Evolutionary conservation across 2,888 invertebrate genomes (phyloP).

Genomic region (Diaperis boleti): DNA sequence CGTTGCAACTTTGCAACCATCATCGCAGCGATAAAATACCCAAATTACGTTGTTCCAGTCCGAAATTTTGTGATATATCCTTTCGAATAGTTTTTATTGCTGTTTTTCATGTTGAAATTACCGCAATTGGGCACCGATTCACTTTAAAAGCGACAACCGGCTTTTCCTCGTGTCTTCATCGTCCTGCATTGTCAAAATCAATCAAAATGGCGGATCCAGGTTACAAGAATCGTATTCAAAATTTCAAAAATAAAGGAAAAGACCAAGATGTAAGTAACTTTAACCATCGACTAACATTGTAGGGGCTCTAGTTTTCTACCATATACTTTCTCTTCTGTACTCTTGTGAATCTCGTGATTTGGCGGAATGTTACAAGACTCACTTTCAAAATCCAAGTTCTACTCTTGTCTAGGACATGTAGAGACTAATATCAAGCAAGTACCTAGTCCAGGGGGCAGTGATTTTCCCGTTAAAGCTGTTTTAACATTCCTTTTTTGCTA

Average conservation of each 20-base stretch:
- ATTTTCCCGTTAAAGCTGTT: too few species aligned
- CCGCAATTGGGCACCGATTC: background rate
- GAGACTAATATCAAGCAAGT: too few species aligned
- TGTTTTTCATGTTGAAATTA: slow-evolving; percentile 24
- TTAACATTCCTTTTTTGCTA: too few species aligned
- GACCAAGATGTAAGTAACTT: slow-evolving; percentile 93
- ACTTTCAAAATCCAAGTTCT: too few species aligned
- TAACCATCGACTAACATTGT: too few species aligned
- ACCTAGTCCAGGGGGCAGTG: too few species aligned
- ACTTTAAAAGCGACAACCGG: slow-evolving; percentile 45
- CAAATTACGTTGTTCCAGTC: slow-evolving; percentile 23
- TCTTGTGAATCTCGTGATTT: too few species aligned
- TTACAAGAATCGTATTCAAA: slow-evolving; percentile 89
- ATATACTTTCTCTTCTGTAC: too few species aligned
- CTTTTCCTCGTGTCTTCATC: slow-evolving; percentile 53
- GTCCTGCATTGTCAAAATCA: slow-evolving; percentile 33
- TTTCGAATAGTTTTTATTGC: slow-evolving; percentile 4
- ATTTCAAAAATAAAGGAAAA: slow-evolving; percentile 99
- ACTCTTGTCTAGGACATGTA: too few species aligned
- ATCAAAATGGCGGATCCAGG: slow-evolving; percentile 74
- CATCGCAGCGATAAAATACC: slow-evolving; percentile 22
- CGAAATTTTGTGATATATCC: slow-evolving; percentile 24
- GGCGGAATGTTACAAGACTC: too few species aligned
- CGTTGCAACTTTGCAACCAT: slow-evolving; percentile 36
- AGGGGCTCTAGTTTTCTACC: too few species aligned